These are phyloP conservation scores for Drosophila arawakana DNA, from an alignment of 1,140 invertebrate species.

Conservation along the genomic window DNA sequence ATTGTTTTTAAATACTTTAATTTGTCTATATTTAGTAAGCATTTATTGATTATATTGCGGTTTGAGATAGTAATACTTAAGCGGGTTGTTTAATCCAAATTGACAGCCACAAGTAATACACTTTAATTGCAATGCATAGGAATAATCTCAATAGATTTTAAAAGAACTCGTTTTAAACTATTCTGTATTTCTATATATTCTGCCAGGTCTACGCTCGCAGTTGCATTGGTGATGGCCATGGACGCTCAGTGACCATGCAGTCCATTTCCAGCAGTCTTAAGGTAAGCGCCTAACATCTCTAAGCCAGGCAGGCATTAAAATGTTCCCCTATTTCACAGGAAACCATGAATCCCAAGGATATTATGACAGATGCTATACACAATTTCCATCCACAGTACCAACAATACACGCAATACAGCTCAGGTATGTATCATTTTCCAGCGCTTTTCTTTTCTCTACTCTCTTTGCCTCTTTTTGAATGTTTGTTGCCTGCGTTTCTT, in stretches of 20 bases:
- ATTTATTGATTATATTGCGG: too few species aligned
- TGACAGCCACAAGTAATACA: too few species aligned
- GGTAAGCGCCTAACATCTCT: slow-evolving; percentile 85
- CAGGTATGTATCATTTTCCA: slow-evolving; percentile 86
- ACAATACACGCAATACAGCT: slow-evolving; percentile 99
- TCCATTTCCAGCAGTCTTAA: slow-evolving; percentile 99
- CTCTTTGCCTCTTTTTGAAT: slow-evolving; percentile 47
- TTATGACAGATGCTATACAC: slow-evolving; percentile 99
- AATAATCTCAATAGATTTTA: too few species aligned
- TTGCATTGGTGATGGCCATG: slow-evolving; percentile 91
- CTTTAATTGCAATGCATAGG: too few species aligned
- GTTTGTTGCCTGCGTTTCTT: slow-evolving; percentile 57
- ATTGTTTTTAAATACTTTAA: slow-evolving; percentile 8
- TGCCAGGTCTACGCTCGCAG: slow-evolving; percentile 88
- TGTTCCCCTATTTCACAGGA: slow-evolving; percentile 88
- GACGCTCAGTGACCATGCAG: slow-evolving; percentile 98
- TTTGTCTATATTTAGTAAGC: neutral
- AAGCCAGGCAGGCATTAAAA: neutral
- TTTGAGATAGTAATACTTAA: too few species aligned
- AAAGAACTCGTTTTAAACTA: too few species aligned
- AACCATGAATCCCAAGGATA: slow-evolving; percentile 99
- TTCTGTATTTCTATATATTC: too few species aligned
- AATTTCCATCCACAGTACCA: slow-evolving; percentile 99
- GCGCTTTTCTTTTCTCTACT: slow-evolving; percentile 25
- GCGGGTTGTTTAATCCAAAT: too few species aligned